A percentile compares a stretch with the other conserved stretches of the same genome.
Conservation (phyloP, 2,113 vertebrate genomes). For the Lanius collurio region DNA sequence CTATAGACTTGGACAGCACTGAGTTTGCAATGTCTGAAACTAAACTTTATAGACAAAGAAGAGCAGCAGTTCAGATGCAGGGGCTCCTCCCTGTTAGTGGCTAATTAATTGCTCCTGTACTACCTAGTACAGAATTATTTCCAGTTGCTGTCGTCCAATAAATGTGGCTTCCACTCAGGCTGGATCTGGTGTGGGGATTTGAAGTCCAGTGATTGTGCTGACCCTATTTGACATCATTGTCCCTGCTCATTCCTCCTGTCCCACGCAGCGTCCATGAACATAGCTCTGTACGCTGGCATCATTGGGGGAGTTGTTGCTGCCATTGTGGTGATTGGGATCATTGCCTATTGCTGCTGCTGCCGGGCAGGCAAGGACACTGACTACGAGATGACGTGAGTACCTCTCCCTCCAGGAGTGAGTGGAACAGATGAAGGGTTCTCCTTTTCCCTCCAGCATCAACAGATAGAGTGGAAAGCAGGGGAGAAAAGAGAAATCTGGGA, state of each 20-base stretch:
- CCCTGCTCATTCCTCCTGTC: not conserved
- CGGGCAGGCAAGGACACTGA: not conserved
- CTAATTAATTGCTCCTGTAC: not conserved
- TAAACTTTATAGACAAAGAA: not conserved
- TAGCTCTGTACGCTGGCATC: constrained; percentile 79
- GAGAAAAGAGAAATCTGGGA: not conserved
- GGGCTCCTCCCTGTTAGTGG: not conserved
- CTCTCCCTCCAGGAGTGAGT: not conserved
- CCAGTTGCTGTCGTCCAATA: not conserved
- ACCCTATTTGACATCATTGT: not conserved
- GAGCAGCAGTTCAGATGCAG: not conserved
- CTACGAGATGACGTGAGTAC: constrained; percentile 70
- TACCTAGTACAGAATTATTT: not conserved
- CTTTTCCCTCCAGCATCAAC: not conserved
- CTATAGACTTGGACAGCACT: not conserved
- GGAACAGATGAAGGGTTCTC: not conserved
- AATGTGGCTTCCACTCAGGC: not conserved
- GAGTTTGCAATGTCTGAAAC: not conserved
- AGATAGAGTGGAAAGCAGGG: rapidly evolving
- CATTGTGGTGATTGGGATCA: constrained; percentile 72
- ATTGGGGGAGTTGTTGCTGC: constrained; percentile 76
- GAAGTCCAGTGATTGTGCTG: not conserved
- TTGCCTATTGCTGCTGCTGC: constrained; percentile 82
- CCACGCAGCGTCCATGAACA: constrained; percentile 81
- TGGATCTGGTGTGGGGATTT: not conserved